Conservation (phyloP, 2,888 invertebrate species). For the Chrysina gloriosa region DNA sequence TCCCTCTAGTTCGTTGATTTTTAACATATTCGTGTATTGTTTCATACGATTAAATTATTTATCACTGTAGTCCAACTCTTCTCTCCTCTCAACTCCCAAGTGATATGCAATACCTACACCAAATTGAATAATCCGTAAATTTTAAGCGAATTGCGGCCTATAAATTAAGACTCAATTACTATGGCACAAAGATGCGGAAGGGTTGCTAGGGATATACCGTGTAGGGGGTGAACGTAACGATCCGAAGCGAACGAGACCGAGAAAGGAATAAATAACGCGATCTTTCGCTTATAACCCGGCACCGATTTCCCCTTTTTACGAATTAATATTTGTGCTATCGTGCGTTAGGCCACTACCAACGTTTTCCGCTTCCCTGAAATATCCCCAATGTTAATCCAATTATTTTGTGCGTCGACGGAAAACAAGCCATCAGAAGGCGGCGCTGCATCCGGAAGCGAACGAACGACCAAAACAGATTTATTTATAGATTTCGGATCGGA, state of each 20-base stretch:
- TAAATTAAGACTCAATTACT: not conserved
- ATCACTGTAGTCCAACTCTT: too few relatives aligned
- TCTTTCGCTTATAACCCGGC: constrained; percentile 14
- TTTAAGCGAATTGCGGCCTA: not conserved
- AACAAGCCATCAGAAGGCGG: constrained; percentile 12
- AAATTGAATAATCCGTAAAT: not conserved
- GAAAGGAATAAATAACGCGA: not conserved
- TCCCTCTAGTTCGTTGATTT: too few relatives aligned
- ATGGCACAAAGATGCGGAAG: not conserved
- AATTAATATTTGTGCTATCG: constrained; percentile 26
- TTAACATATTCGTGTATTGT: too few relatives aligned
- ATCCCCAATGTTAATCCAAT: constrained; percentile 34
- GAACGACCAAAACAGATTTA: too few relatives aligned
- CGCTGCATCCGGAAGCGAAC: not conserved
- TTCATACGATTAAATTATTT: too few relatives aligned
- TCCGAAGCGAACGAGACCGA: not conserved
- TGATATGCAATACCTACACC: too few relatives aligned
- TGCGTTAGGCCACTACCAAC: not conserved
- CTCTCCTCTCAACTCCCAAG: too few relatives aligned
- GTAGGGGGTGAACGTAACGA: not conserved
- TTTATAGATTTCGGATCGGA: too few relatives aligned
- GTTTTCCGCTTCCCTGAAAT: constrained; percentile 25
- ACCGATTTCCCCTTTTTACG: constrained; percentile 21
- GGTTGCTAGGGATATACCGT: not conserved
- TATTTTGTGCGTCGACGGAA: constrained; percentile 13